These are phyloP conservation scores for Hycleus cichorii DNA, from an alignment of 1,140 invertebrate genomes.

Conservation along the genomic window DNA sequence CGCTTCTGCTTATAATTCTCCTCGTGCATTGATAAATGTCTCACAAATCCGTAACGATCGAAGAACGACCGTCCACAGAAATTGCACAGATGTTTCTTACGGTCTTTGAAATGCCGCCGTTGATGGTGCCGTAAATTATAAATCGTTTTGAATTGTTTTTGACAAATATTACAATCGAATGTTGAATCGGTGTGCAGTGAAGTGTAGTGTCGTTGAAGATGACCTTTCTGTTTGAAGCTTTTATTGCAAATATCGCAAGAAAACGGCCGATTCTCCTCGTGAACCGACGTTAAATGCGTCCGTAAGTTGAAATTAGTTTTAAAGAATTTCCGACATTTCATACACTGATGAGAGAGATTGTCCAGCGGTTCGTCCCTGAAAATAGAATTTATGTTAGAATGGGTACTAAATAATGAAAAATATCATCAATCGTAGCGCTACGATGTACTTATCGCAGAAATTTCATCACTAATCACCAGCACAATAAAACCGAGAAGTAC, in stretches of 20 bases:
- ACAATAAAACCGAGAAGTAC: too few relatives aligned
- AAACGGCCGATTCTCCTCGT: constrained; percentile 49
- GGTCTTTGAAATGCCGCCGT: constrained; percentile 45
- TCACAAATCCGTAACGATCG: constrained; percentile 60
- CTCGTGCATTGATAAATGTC: constrained; percentile 62
- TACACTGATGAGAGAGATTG: neutral
- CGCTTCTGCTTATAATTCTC: constrained; percentile 56
- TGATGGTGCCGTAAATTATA: constrained; percentile 36
- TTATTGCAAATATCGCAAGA: constrained; percentile 52
- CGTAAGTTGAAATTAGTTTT: constrained; percentile 36
- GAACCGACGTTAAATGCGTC: constrained; percentile 49
- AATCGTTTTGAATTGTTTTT: constrained; percentile 38
- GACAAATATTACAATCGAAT: neutral
- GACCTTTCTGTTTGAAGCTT: constrained; percentile 42
- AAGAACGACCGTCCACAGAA: constrained; percentile 57
- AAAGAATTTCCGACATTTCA: constrained; percentile 8
- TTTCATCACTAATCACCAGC: too few relatives aligned
- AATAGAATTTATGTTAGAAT: neutral
- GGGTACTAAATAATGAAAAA: neutral
- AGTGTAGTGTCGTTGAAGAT: constrained; percentile 24
- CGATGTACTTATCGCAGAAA: too few relatives aligned
- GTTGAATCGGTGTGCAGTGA: neutral
- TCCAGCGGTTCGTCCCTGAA: neutral
- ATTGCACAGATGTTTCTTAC: constrained; percentile 50
- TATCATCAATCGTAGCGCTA: neutral